Conservation (phyloP, 1,140 invertebrate genomes). For the Aphaenogaster floridana region DNA sequence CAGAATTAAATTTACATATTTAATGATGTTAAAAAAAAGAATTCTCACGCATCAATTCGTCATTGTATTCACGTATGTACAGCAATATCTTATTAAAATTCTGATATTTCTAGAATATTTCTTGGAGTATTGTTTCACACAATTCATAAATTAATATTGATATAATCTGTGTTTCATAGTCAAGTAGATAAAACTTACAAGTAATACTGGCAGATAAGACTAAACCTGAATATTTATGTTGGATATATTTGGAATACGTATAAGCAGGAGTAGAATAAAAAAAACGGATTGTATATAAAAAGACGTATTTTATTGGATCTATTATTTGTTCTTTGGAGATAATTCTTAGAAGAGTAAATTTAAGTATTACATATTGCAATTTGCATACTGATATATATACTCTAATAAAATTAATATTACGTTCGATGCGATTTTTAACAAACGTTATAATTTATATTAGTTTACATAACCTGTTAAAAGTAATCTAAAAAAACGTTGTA, state of each 20-base stretch:
- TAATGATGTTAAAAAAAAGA: background rate
- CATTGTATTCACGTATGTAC: background rate
- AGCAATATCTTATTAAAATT: background rate
- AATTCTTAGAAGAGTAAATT: background rate
- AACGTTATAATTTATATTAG: background rate
- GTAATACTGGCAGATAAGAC: background rate
- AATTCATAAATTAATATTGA: constrained; percentile 12
- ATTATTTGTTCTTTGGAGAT: background rate
- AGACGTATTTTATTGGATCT: background rate
- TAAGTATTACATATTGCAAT: background rate
- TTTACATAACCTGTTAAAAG: background rate
- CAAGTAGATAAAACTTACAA: background rate
- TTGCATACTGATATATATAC: background rate
- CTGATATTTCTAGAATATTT: background rate
- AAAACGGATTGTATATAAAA: background rate
- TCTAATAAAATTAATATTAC: background rate
- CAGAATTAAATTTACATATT: background rate
- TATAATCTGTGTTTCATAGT: background rate
- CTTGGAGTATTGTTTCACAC: background rate
- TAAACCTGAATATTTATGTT: no score
- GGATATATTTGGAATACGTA: background rate
- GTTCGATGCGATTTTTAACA: background rate
- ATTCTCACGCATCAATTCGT: background rate
- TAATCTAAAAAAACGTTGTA: background rate
- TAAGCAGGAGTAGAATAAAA: background rate